A percentile compares a stretch with the other conserved stretches of the same genome.
Evolutionary conservation across 2,888 invertebrate species (phyloP).

Genomic region (Drosophila suboccidentalis): DNA sequence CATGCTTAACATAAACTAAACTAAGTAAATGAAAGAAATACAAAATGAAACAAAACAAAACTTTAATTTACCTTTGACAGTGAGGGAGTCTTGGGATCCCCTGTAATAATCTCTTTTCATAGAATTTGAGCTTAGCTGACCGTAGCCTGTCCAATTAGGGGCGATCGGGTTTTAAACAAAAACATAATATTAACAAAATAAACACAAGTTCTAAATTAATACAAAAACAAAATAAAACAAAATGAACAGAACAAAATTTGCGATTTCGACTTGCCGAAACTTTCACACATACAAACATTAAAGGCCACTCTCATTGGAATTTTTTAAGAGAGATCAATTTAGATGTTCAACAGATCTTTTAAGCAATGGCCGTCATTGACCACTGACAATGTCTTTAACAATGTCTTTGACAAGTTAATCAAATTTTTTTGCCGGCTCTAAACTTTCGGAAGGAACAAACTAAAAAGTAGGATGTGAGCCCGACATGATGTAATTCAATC

Average conservation of each 20-base stretch:
- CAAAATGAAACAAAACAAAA: slow-evolving; percentile 17
- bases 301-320: slow-evolving; percentile 1
- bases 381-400: neutral
- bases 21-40: slow-evolving; percentile 23
- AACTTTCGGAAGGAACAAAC: neutral
- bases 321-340: neutral
- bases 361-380: neutral
- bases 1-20: slow-evolving; percentile 54
- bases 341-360: neutral
- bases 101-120: slow-evolving; percentile 96
- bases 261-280: slow-evolving; percentile 51
- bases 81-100: slow-evolving; percentile 96
- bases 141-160: slow-evolving; percentile 75
- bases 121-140: slow-evolving; percentile 87
- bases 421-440: neutral
- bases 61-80: slow-evolving; percentile 89
- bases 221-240: slow-evolving; percentile 24
- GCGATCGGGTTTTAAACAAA: slow-evolving; percentile 47
- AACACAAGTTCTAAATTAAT: slow-evolving; percentile 45
- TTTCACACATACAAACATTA: slow-evolving; percentile 33
- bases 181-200: slow-evolving; percentile 58
- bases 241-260: slow-evolving; percentile 9
- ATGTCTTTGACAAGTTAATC: too few relatives aligned
- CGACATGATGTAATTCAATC: neutral
- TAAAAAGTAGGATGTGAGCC: neutral